These are phyloP conservation scores for Tragelaphus buxtoni DNA, from an alignment of 2,113 vertebrate genomes.

Conservation along the genomic window DNA sequence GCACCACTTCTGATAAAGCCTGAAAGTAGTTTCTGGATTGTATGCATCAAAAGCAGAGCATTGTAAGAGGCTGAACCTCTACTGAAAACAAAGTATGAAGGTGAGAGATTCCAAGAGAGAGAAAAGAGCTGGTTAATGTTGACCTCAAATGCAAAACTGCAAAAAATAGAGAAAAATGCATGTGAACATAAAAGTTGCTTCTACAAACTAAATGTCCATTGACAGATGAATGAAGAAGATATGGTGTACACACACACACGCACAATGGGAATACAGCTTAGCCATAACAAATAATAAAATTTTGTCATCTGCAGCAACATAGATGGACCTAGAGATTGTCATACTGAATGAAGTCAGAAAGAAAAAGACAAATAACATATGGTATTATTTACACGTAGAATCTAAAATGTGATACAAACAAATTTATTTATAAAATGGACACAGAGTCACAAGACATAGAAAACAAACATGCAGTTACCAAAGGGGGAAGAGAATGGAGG, in stretches of 20 bases:
- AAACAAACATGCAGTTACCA: not conserved
- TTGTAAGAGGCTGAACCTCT: not conserved
- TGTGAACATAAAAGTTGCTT: not conserved
- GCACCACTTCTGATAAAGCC: not conserved
- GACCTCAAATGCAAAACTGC: not conserved
- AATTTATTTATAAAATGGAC: not conserved
- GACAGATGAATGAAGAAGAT: not conserved
- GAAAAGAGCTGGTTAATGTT: not conserved
- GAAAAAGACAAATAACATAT: not conserved
- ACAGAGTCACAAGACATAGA: not conserved
- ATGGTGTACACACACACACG: fast-evolving
- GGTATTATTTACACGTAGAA: not conserved
- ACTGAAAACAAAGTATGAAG: not conserved
- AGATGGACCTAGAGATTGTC: not conserved
- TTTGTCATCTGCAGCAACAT: not conserved
- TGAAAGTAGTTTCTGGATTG: not conserved
- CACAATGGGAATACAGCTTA: not conserved
- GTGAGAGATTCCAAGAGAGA: not conserved
- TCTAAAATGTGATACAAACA: not conserved
- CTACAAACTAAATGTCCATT: not conserved
- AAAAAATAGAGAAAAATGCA: not conserved
- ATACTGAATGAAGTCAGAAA: not conserved
- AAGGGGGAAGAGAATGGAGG: not conserved
- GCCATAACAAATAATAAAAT: not conserved
- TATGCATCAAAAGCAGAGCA: not conserved